phyloP scores from a whole-genome alignment of 2,888 invertebrate genomes.

The Cacoxenus indagator region DNA sequence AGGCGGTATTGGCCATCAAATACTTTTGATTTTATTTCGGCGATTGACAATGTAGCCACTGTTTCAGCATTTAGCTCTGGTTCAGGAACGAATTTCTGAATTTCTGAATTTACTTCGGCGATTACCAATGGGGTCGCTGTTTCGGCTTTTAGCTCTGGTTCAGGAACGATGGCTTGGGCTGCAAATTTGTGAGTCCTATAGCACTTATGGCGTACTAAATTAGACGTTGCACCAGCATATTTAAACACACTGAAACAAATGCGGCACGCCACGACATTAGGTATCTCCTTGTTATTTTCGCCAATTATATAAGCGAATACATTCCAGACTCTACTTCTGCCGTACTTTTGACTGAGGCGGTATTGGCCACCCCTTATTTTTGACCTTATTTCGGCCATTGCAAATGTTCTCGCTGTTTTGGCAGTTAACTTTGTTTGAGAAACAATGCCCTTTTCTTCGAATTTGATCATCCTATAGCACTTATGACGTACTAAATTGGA shows the following conservation, averaged over 20 bases:
- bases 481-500: neutral
- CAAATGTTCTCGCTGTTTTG: neutral
- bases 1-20: neutral
- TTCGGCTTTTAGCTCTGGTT: too few relatives aligned
- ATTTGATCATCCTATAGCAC: neutral
- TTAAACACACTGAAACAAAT: neutral
- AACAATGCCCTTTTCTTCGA: neutral
- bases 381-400: neutral
- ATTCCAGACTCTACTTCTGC: too few relatives aligned
- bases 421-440: neutral
- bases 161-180: too few relatives aligned
- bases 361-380: too few relatives aligned
- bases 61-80: too few relatives aligned
- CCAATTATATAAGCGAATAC: too few relatives aligned
- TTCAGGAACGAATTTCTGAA: too few relatives aligned
- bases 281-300: neutral
- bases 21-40: neutral
- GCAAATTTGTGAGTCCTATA: neutral
- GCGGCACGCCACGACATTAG: neutral
- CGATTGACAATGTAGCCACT: neutral
- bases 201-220: too few relatives aligned
- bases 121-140: too few relatives aligned
- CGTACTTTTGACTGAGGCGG: too few relatives aligned
- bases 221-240: too few relatives aligned
- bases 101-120: too few relatives aligned